phyloP scores from a whole-genome alignment of 2,113 vertebrate species.

The Ochotona princeps region DNA sequence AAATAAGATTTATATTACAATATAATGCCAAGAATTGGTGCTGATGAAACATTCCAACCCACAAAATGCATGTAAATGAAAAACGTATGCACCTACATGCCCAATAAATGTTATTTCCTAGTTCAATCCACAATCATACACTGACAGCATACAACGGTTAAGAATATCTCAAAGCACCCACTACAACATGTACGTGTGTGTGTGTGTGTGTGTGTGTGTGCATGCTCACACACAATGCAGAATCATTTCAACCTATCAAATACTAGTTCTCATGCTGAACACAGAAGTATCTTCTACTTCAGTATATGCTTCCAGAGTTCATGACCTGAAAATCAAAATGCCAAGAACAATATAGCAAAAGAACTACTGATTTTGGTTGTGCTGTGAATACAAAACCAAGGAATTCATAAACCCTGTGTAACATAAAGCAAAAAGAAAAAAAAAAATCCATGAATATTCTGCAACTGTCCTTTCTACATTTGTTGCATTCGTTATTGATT shows the following conservation, averaged over 20 bases:
- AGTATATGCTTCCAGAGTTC: neutral
- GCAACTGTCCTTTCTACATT: neutral
- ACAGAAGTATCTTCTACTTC: neutral
- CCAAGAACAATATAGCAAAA: neutral
- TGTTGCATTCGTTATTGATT: neutral
- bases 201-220: neutral
- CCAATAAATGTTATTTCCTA: neutral
- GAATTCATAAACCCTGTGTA: neutral
- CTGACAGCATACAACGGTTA: neutral
- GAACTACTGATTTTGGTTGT: slow-evolving; percentile 18
- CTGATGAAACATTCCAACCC: neutral
- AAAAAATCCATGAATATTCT: neutral
- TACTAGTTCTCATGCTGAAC: neutral
- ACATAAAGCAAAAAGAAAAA: neutral
- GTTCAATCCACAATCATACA: neutral
- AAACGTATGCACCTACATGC: neutral
- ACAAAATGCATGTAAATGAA: neutral
- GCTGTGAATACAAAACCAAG: neutral
- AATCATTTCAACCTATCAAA: neutral
- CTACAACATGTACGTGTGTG: too few species aligned
- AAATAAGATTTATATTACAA: slow-evolving; percentile 8
- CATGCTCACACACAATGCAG: neutral
- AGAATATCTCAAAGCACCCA: neutral
- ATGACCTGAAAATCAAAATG: slow-evolving; percentile 22
- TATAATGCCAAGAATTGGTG: neutral